These are phyloP conservation scores for Pocillopora verrucosa DNA, from an alignment of 64 coral and sea anemone genomes.

Conservation along the genomic window DNA sequence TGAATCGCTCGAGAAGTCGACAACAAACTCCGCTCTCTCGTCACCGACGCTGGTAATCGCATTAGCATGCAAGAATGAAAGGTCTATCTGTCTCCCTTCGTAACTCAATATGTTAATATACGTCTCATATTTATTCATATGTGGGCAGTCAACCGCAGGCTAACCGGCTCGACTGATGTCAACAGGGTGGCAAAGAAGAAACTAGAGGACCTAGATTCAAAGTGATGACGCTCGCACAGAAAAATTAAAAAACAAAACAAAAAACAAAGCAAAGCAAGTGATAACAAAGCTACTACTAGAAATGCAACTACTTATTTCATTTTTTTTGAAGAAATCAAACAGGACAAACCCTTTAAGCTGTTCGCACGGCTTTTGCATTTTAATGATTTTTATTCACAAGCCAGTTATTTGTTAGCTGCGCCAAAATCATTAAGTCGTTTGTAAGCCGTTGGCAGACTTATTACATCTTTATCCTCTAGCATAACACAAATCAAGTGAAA, in stretches of 20 bases:
- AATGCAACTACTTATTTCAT: too few relatives aligned
- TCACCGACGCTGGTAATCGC: background rate
- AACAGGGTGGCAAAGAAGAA: background rate
- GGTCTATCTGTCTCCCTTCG: background rate
- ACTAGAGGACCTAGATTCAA: background rate
- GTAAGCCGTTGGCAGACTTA: too few relatives aligned
- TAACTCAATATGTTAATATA: constrained; percentile 48
- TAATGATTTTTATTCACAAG: too few relatives aligned
- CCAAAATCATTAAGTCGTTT: too few relatives aligned
- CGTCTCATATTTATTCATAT: background rate
- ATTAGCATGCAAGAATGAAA: constrained; percentile 30
- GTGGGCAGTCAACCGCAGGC: constrained; percentile 25
- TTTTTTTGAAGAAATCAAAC: too few relatives aligned
- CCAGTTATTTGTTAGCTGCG: too few relatives aligned
- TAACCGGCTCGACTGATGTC: background rate
- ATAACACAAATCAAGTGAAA: too few relatives aligned
- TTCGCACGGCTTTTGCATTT: too few relatives aligned
- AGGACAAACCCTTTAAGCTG: too few relatives aligned
- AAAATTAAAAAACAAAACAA: background rate
- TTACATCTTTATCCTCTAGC: too few relatives aligned
- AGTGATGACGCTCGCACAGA: background rate
- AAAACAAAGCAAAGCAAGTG: background rate
- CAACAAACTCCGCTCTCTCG: background rate
- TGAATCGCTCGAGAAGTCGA: background rate
- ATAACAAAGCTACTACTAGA: too few relatives aligned